Percentiles rank a stretch among this genome's conserved stretches.
Conservation (phyloP, 2,113 vertebrate genomes). For the Carollia perspicillata region DNA sequence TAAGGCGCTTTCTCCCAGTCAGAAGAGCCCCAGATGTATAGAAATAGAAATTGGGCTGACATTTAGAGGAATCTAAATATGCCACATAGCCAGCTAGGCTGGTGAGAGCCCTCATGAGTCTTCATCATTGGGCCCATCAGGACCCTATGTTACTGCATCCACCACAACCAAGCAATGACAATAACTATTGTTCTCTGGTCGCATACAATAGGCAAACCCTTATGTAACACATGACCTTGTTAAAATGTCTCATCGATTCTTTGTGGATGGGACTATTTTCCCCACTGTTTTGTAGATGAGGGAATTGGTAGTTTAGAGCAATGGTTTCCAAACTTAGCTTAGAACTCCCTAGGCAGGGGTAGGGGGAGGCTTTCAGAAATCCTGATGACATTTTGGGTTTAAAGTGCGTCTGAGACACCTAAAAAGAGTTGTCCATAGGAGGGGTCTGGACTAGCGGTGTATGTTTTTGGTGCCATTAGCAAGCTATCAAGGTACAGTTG, state of each 20-base stretch:
- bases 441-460: neutral
- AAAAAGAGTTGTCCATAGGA: neutral
- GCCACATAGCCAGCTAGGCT: neutral
- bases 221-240: neutral
- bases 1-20: neutral
- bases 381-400: neutral
- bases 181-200: neutral
- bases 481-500: neutral
- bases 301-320: neutral
- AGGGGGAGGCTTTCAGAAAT: neutral
- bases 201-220: neutral
- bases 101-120: neutral
- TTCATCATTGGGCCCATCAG: neutral
- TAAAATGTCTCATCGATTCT: neutral
- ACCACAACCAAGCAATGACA: neutral
- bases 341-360: neutral
- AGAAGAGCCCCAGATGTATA: neutral
- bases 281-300: neutral
- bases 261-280: neutral
- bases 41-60: slow-evolving; percentile 27
- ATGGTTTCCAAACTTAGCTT: neutral
- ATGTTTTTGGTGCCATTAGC: neutral
- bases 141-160: neutral
- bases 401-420: neutral
- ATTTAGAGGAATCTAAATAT: neutral